Conservation (phyloP, 1,140 invertebrate species). For the Metopolophium dirhodum region DNA sequence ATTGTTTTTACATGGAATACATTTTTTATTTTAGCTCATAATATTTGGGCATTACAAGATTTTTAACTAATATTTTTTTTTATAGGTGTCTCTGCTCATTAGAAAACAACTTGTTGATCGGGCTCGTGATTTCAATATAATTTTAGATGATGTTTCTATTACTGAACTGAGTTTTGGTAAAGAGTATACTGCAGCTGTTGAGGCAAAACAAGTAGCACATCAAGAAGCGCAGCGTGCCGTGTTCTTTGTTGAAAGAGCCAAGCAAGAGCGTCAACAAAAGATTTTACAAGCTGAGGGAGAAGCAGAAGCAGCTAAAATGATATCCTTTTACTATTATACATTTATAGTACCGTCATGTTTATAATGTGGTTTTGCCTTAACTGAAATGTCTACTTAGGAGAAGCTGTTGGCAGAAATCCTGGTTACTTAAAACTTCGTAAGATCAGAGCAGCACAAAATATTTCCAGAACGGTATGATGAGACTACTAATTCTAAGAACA, state of each 20-base stretch:
- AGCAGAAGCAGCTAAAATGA: constrained; percentile 97
- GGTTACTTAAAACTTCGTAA: constrained; percentile 98
- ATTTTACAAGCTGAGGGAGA: constrained; percentile 99
- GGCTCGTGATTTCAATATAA: constrained; percentile 98
- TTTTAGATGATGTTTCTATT: constrained; percentile 99
- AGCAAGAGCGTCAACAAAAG: constrained; percentile 98
- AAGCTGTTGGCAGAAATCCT: constrained; percentile 92
- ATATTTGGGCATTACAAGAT: not conserved
- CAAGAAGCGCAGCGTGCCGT: constrained; percentile 99
- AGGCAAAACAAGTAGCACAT: constrained; percentile 98
- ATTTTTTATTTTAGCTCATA: not conserved
- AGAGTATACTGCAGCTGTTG: constrained; percentile 99
- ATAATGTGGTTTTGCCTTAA: constrained; percentile 70
- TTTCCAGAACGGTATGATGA: constrained; percentile 87
- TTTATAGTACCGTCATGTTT: not conserved
- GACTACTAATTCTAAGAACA: not conserved
- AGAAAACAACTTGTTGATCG: constrained; percentile 92
- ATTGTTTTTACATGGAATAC: not conserved
- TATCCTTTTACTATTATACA: constrained; percentile 72
- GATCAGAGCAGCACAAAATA: constrained; percentile 95
- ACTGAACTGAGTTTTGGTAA: constrained; percentile 98
- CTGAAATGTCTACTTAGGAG: constrained; percentile 81
- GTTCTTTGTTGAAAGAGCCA: constrained; percentile 97
- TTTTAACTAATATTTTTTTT: constrained; percentile 54
- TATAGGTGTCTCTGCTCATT: constrained; percentile 86